Conservation (phyloP, 64 coral and sea anemone species). For the Pocillopora verrucosa region DNA sequence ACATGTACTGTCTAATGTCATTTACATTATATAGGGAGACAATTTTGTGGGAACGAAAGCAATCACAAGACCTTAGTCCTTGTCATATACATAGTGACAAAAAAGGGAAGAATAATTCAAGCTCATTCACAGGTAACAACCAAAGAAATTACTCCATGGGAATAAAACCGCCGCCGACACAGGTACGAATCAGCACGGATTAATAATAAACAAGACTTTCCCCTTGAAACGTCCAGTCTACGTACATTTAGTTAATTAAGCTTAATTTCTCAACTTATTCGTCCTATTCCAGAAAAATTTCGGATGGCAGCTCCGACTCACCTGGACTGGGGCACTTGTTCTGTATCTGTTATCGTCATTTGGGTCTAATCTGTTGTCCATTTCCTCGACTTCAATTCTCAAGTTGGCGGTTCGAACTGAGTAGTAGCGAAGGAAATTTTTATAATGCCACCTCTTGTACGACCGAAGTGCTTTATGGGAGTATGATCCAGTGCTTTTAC, state of each 20-base stretch:
- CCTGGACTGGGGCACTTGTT: slow-evolving; percentile 7
- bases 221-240: neutral
- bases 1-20: too few relatives aligned
- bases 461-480: slow-evolving; percentile 13
- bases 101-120: too few relatives aligned
- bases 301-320: neutral
- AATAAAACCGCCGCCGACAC: too few relatives aligned
- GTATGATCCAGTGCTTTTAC: slow-evolving; percentile 1
- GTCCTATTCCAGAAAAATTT: neutral
- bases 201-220: too few relatives aligned
- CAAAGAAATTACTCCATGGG: too few relatives aligned
- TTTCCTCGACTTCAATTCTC: neutral
- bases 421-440: neutral
- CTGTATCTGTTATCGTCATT: slow-evolving; percentile 43
- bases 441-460: neutral
- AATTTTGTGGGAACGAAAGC: too few relatives aligned
- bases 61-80: too few relatives aligned
- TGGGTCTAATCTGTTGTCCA: slow-evolving; percentile 36
- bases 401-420: neutral
- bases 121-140: too few relatives aligned
- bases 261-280: neutral
- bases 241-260: neutral
- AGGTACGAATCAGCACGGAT: too few relatives aligned
- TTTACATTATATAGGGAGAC: too few relatives aligned
- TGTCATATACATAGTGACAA: too few relatives aligned